Evolutionary conservation across 2,113 vertebrate species (phyloP), one percentile per base, ranked within the genome.

Genomic region (Pyrgilauda ruficollis): DNA sequence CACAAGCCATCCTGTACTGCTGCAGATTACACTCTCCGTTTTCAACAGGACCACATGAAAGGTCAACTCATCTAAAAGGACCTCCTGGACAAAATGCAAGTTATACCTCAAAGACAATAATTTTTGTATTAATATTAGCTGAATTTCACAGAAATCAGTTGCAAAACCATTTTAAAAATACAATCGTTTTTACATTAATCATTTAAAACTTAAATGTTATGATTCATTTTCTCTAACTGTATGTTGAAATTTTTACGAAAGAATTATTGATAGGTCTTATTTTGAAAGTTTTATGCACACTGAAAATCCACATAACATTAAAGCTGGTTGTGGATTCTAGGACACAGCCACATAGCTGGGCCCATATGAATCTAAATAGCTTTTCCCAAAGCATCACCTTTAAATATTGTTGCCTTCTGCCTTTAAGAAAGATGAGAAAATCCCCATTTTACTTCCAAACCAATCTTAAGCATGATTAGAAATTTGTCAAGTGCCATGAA

Each of bases 371-470:
- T n/a, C 43, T 33, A 84, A 79, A 67, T 1, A 61, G 26, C 8
- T 90, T 88, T 94, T 81, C 43, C 27, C 73, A 79, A n/a, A 79
- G 22, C 43, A 82, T 83, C 21, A 69, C 26, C 55, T 90, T 87
- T 62, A 90, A 77, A 78, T 62, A 66, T 46, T 37, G 28, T 35
- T 87, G 49, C 73, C 44, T 84, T 91, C 80, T 47, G 80, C 92
- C 55, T 91, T 86, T 43, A 46, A 68, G 39, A 80, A 90, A 85
- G 55, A 86, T 68, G 84, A 93, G 80, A 78, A 95, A 73, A 90
- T 73, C 31, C 56, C 72, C 56, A 9, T 59, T 94, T 95, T 92
- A 67, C 28, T 85, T 44, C 67, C 62, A 91, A 75, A 75, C 6
- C 80, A 50, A n/a, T 70, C n/a, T 87, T 70, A 22, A 89, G 73